Evolutionary conservation across 2,888 invertebrate genomes (phyloP).

Genomic region (Mesochorus sp.): DNA sequence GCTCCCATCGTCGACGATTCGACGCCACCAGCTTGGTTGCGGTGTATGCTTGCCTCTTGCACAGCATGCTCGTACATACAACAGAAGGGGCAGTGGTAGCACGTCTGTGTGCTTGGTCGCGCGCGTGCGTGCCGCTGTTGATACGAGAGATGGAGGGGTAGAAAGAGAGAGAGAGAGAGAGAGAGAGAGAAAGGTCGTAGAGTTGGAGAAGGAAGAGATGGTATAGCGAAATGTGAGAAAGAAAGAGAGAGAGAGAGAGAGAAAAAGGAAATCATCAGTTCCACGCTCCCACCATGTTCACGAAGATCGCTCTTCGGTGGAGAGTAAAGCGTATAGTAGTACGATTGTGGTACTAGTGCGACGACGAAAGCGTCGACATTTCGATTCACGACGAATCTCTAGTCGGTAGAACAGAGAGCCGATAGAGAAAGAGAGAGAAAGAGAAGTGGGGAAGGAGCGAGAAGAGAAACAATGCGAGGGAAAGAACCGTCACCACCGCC

Average conservation of each 20-base stretch:
- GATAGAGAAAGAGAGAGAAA: constrained; percentile 35
- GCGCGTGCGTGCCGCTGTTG: constrained; percentile 61
- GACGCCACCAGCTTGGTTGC: constrained; percentile 55
- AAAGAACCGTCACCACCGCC: constrained; percentile 32
- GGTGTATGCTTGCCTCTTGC: constrained; percentile 41
- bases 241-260: constrained; percentile 46
- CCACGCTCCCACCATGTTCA: constrained; percentile 50
- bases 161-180: constrained; percentile 40
- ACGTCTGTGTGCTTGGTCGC: constrained; percentile 37
- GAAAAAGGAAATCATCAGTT: constrained; percentile 54
- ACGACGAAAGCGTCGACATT: constrained; percentile 55
- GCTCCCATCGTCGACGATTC: constrained; percentile 41
- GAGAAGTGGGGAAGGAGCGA: constrained; percentile 26
- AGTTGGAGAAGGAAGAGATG: neutral
- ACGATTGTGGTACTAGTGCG: constrained; percentile 44
- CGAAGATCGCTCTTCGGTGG: constrained; percentile 52
- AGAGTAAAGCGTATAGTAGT: constrained; percentile 29
- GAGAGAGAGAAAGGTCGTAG: constrained; percentile 52
- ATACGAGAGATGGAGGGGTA: constrained; percentile 25
- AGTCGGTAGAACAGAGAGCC: constrained; percentile 54
- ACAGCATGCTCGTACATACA: constrained; percentile 24
- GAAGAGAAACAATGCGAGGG: constrained; percentile 45
- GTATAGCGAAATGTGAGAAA: constrained; percentile 44
- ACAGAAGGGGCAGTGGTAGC: constrained; percentile 15
- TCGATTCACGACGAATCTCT: constrained; percentile 57